Percentiles rank a stretch among this genome's conserved stretches.
These are phyloP conservation scores for Thecocarcelia acutangulata DNA, from an alignment of 2,888 invertebrate species.

Conservation along the genomic window DNA sequence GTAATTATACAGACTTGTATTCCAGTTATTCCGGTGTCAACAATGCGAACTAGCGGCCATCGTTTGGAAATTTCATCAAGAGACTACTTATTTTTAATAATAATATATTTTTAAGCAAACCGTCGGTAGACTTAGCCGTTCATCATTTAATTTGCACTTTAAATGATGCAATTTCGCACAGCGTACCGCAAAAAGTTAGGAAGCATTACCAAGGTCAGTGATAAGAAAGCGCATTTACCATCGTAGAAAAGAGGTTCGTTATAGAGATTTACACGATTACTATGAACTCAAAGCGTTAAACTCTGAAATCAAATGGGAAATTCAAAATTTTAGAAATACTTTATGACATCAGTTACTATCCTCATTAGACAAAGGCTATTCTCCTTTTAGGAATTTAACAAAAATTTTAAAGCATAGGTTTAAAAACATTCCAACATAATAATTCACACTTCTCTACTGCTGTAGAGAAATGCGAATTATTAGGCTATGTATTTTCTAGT, in stretches of 20 bases:
- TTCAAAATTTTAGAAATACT: neutral
- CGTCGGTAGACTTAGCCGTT: neutral
- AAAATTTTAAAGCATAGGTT: no score
- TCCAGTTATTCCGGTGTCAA: neutral
- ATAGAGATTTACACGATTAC: slow-evolving; percentile 3
- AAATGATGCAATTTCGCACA: neutral
- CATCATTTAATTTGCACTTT: neutral
- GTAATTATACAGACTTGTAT: neutral
- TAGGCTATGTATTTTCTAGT: no score
- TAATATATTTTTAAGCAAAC: no score
- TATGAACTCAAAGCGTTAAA: slow-evolving; percentile 12
- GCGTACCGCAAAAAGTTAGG: neutral
- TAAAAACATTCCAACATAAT: no score
- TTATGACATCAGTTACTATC: neutral
- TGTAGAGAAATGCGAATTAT: no score
- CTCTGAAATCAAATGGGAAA: slow-evolving; percentile 8
- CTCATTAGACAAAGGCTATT: slow-evolving; percentile 2
- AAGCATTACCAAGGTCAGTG: neutral
- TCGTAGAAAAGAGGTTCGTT: slow-evolving; percentile 16
- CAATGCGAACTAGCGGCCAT: slow-evolving; percentile 1
- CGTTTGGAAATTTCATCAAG: neutral
- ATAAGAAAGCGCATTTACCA: slow-evolving; percentile 1
- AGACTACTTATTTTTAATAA: neutral
- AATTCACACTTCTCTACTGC: no score
- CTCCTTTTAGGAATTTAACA: slow-evolving; percentile 3